Base-by-base conservation (phyloP, 2,113 vertebrate species). In the Podiceps cristatus region DNA sequence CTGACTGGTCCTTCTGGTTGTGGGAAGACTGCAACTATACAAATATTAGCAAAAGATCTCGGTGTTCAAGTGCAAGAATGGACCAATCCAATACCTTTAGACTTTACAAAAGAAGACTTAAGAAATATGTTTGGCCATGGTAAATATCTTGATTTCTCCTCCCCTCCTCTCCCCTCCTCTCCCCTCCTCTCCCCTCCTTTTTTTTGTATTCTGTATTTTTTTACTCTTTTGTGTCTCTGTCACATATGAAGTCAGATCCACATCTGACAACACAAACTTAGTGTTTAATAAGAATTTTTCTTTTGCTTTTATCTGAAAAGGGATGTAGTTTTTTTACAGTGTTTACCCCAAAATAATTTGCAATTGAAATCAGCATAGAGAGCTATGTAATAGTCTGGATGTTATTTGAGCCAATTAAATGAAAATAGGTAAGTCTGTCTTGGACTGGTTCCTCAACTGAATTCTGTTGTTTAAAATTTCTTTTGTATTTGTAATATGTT, bases 1-100 rank as follows among this genome's bases (percentile, higher is more conserved):
- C 96, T 99, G 59, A 99, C 98, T 8, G 99, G 99, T 67, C 99
- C 99, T 37, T 97, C 99, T 18, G 99, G 99, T 73, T 99, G 99
- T 97, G 99, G 99, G 52, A 99, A 99, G 96, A 99, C 99, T 9
- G 98, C 99, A 66, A 99, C 99, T 59, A 37, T 99, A 94, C 98
- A 97, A 69, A 98, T 99, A 90, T 67, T 99, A 66, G 98, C 98
- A 59, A 97, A 92, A 93, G 99, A 99, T 45, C 96, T 98, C 92
- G 98, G 97, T 29, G 83, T 99, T 94, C 98, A 98, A 49, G 90
- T 99, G 56, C 99, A 99, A 88, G 99, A 99, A 82, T 99, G 99
- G 99, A 98, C 97, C 84, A 99, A 99, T 97, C 99, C 99, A 18
- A n/a, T 98, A 74, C 98, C 96, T 49, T 93, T 97, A 47, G 98